These are phyloP conservation scores for Apostichopus parvimensis DNA, from an alignment of 35 echinoderm and acorn worm species.

Conservation along the genomic window DNA sequence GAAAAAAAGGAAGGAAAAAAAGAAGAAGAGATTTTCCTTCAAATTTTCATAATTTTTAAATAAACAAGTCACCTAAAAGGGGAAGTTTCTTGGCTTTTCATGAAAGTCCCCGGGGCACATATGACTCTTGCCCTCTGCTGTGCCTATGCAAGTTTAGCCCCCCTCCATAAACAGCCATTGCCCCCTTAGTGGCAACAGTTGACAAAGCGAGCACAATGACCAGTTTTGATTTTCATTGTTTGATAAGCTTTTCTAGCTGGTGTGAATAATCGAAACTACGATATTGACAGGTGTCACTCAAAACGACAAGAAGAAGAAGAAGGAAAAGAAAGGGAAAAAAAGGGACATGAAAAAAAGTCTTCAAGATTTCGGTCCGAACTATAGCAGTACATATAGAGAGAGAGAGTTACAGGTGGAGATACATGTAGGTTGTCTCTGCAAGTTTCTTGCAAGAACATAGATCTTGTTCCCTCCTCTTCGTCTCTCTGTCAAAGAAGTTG, in stretches of 20 bases:
- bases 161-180: slow-evolving; percentile 16
- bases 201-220: slow-evolving; percentile 23
- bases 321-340: neutral
- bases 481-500: too few relatives aligned
- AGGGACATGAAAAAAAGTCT: neutral
- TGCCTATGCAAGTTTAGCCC: slow-evolving; percentile 23
- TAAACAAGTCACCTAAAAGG: slow-evolving; percentile 41
- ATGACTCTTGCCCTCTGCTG: slow-evolving; percentile 41
- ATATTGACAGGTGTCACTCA: slow-evolving; percentile 52
- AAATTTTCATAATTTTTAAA: slow-evolving; percentile 10
- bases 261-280: slow-evolving; percentile 30
- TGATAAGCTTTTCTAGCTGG: slow-evolving; percentile 16
- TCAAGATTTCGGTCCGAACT: too few relatives aligned
- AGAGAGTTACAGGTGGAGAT: too few relatives aligned
- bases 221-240: slow-evolving; percentile 49
- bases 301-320: neutral
- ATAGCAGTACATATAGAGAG: too few relatives aligned
- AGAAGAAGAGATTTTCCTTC: neutral
- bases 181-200: slow-evolving; percentile 48
- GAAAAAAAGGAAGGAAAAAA: neutral
- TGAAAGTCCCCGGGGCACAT: slow-evolving; percentile 15
- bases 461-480: too few relatives aligned
- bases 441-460: too few relatives aligned
- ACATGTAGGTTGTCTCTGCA: too few relatives aligned
- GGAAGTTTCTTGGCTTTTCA: slow-evolving; percentile 25